Base-by-base conservation (phyloP, 2,113 vertebrate species). In the Podarcis cretensis region DNA sequence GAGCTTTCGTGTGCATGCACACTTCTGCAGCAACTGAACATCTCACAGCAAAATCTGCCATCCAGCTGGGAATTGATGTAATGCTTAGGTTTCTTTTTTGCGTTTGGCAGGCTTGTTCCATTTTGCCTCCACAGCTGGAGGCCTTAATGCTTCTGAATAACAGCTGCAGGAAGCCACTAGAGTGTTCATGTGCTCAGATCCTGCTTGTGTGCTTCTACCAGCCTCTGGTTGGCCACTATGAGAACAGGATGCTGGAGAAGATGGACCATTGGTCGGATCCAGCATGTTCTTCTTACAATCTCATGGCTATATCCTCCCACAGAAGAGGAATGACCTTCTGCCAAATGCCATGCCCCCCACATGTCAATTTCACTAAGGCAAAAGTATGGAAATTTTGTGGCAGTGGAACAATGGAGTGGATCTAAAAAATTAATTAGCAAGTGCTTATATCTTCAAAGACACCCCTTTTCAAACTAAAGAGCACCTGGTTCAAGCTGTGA, bases 371-470 rank as follows among this genome's bases (percentile, higher is more conserved):
- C 87, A 92, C 87, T 89, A 82, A 0, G 0, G 87, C 89, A 90
- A 83, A 83, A 77, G 76, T 90, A 92, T 94, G 88, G 90, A 84
- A 89, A 88, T 88, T 71, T 65, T 89, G 92, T 93, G 91, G 92
- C n/a, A 90, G 78, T 43, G 85, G 48, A 84, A 86, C 74, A 93
- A 92, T 94, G 91, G 83, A 92, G 81, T 80, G 92, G 94, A 94
- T 93, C 95, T 95, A 94, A 95, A 90, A 92, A 90, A 93, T 94
- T 95, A 95, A 96, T 93, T 91, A 94, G 89, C 85, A 90, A 92
- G 90, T 84, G 91, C 91, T 75, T 1, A 2, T 92, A 92, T 93
- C 93, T 95, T 96, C 94, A 92, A 92, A 96, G 89, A 80, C 85
- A 87, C 88, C 91, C 89, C 94, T 89, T 90, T 90, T 8, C 68